phyloP scores from a whole-genome alignment of 2,797 vertebrate genomes.

The Clarias pachynema region DNA sequence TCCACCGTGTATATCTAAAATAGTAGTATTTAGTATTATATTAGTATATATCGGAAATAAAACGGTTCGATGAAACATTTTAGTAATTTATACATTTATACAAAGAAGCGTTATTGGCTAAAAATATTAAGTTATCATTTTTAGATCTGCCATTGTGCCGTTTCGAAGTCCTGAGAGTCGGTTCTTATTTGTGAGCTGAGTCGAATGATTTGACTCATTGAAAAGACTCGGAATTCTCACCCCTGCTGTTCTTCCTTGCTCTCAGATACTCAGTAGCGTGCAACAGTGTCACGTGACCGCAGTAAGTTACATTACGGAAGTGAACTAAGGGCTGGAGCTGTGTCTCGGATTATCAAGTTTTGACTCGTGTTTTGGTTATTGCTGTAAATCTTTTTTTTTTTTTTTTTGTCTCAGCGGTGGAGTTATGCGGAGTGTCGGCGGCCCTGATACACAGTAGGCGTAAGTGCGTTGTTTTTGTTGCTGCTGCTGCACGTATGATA shows the following conservation, averaged over 20 bases:
- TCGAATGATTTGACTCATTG: neutral
- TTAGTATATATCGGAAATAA: too few species aligned
- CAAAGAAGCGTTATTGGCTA: neutral
- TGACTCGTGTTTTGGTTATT: neutral
- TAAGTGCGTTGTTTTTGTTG: constrained; percentile 20
- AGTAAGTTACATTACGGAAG: neutral
- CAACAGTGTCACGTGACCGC: neutral
- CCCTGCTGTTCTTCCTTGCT: neutral
- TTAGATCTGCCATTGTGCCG: neutral
- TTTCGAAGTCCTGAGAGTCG: neutral
- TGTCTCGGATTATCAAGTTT: neutral
- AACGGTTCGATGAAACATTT: neutral
- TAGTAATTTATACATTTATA: neutral
- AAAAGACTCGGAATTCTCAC: neutral
- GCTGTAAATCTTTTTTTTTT: neutral
- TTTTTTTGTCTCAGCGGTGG: neutral
- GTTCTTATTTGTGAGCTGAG: neutral
- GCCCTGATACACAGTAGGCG: constrained; percentile 8
- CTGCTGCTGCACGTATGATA: neutral
- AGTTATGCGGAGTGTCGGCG: constrained; percentile 9
- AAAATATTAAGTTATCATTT: neutral
- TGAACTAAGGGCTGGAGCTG: neutral
- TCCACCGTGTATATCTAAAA: too few species aligned
- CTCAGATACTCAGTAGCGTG: neutral
- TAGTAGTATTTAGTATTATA: too few species aligned